Conservation (phyloP, 2,888 invertebrate genomes). For the Sturmia bella region DNA sequence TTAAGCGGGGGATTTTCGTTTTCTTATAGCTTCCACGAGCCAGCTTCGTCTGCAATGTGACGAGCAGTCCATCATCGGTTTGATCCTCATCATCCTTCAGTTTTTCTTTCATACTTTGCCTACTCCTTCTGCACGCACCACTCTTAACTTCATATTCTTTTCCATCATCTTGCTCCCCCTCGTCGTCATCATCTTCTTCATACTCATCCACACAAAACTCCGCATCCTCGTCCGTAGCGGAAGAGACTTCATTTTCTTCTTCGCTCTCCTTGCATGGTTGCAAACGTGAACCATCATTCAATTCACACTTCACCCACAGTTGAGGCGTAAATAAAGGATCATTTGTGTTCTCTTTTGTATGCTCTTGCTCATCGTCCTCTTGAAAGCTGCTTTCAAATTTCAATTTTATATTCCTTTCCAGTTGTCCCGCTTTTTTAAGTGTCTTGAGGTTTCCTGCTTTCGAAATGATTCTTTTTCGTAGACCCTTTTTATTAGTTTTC, state of each 20-base stretch:
- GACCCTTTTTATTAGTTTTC: slow-evolving; percentile 7
- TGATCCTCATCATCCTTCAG: background rate
- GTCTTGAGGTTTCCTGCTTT: slow-evolving; percentile 1
- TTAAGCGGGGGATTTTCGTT: slow-evolving; percentile 52
- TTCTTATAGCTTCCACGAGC: background rate
- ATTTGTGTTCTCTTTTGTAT: slow-evolving; percentile 18
- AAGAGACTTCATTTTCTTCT: slow-evolving; percentile 22
- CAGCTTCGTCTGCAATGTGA: slow-evolving; percentile 31
- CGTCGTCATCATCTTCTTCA: slow-evolving; percentile 39
- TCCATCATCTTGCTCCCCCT: background rate
- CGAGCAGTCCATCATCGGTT: slow-evolving; percentile 39
- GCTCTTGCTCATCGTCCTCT: background rate
- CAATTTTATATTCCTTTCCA: background rate
- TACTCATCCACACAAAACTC: slow-evolving; percentile 15
- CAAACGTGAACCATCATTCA: slow-evolving; percentile 24
- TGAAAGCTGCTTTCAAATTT: slow-evolving; percentile 1
- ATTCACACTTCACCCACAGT: slow-evolving; percentile 38
- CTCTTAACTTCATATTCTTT: background rate
- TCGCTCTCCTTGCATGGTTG: slow-evolving; percentile 19
- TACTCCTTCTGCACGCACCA: background rate
- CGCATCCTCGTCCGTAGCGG: slow-evolving; percentile 2
- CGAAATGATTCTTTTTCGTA: slow-evolving; percentile 4
- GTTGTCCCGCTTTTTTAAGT: slow-evolving; percentile 1
- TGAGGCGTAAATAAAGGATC: slow-evolving; percentile 51
- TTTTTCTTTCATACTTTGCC: background rate